A percentile compares a stretch with the other conserved stretches of the same genome.
These are phyloP conservation scores for Cephalopholis sonnerati DNA, from an alignment of 2,113 vertebrate genomes.

Conservation along the genomic window DNA sequence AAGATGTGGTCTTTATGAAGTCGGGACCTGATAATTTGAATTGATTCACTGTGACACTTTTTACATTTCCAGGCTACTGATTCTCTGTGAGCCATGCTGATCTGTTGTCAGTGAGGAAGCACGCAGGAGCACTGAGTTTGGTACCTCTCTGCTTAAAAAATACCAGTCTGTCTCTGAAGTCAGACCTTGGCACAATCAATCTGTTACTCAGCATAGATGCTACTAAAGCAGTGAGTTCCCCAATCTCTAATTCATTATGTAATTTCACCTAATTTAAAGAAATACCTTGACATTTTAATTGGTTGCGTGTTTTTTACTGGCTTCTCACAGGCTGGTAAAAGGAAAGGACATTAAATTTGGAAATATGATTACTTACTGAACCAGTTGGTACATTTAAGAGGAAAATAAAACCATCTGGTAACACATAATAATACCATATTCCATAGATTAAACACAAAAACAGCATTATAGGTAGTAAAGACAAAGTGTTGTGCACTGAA, in stretches of 20 bases:
- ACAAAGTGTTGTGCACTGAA: background rate
- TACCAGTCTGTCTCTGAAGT: slow-evolving; percentile 32
- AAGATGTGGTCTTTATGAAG: slow-evolving; percentile 58
- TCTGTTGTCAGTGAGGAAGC: slow-evolving; percentile 55
- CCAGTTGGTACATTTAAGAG: background rate
- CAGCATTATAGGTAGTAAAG: background rate
- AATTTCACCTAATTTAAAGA: slow-evolving; percentile 3
- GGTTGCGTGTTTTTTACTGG: background rate
- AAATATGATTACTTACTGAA: background rate
- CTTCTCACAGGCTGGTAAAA: background rate
- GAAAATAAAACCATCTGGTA: background rate
- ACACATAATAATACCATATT: background rate
- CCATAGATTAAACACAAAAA: background rate
- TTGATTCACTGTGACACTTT: slow-evolving; percentile 64
- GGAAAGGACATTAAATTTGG: background rate
- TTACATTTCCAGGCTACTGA: slow-evolving; percentile 71
- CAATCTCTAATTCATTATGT: slow-evolving; percentile 13
- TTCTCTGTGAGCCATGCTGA: slow-evolving; percentile 56
- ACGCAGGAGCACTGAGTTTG: slow-evolving; percentile 35
- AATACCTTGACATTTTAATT: slow-evolving; percentile 22
- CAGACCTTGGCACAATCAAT: slow-evolving; percentile 20
- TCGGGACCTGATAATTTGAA: slow-evolving; percentile 59
- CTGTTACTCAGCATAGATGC: slow-evolving; percentile 27
- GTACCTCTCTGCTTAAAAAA: slow-evolving; percentile 20
- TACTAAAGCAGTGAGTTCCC: background rate